Base-by-base conservation (phyloP, 1,140 invertebrate genomes). In the Drosophila obscura region DNA sequence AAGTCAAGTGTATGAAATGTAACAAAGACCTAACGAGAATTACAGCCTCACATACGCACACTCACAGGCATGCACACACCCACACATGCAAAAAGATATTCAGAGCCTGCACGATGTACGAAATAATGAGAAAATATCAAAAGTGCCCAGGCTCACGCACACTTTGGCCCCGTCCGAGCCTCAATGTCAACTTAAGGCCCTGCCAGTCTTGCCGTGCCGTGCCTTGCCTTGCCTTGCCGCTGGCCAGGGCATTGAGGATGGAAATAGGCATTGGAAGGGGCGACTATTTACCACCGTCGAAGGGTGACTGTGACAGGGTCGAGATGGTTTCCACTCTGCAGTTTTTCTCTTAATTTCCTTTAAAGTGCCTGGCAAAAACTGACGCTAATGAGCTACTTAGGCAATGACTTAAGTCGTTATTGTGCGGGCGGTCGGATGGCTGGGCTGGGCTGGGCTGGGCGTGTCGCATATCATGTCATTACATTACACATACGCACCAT, bases 101-200 rank as follows among this genome's bases (percentile, higher is more conserved):
- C 11, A 13, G 35, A 39, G 35, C 35, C 11, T 39, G 52, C 53
- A 67, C 77, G n/a, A 62, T 77, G 73, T 58, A 51, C 35, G 65
- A 77, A 88, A 88, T 88, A 87, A 87, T 87, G 84, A 87, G 84
- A 87, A 87, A 87, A 83, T 83, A 88, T 88, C 67, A 89, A 88
- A 87, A 87, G 79, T 88, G 71, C 66, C 64, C 43, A 39, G 67
- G 64, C 72, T 31, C 59, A 79, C 73, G 61, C 79, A 64, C 68
- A 81, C 59, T 61, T 41, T 35, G 65, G 60, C 57, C 69, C 28
- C 11, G 43, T 13, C 52, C 56, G 68, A 43, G 43, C 48, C 76
- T 77, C 79, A 88, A 83, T 89, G 83, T 88, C 83, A 88, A 88
- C 79, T 88, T 88, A 88, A 88, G 88, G 83, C 75, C 55, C 45